Base-by-base conservation (phyloP, 1,140 invertebrate species). In the Theocolax elegans region DNA sequence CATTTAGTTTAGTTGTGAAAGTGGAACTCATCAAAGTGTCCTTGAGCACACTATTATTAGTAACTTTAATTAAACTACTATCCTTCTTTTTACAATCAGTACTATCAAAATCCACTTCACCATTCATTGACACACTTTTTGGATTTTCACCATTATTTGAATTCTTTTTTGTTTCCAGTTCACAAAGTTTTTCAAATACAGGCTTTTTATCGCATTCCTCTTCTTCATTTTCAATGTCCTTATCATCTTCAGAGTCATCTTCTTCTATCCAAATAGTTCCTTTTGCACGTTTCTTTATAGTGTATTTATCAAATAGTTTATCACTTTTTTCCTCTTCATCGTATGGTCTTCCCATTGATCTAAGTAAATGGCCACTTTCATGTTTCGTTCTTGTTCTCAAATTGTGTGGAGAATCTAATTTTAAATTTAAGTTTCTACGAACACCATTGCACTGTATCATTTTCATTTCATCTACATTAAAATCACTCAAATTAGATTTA, bases 391-490 rank as follows among this genome's bases (percentile, higher is more conserved):
- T 81, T 6, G 83, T 78, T 46, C 85, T 83, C 44, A 86, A 73
- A 77, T 86, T 86, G 48, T 85, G 85, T 1, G 83, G 71, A 4
- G 84, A 81, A 25, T 72, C 83, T 40, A 85, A 64, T 19, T 80
- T 83, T 60, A 83, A 66, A 73, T 81, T 81, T 35, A 86, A 77
- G 69, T 82, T 85, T 9, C 82, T 78, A 19, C 81, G 79, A 6
- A 80, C 78, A 59, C 85, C 85, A 65, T 86, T 86, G 65, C 81
- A 84, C 72, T 84, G 83, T 21, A 85, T 83, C 83, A 86, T 85
- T 27, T 83, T 83, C 64, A 82, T 76, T 1, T 81, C 80, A 3
- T 81, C 77, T 12, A 81, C 77, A 19, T 59, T 60, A 63, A 79
- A 84, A 67, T 76, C 75, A 8, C 67, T 72, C 38, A 85, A 74